Evolutionary conservation across 2,113 vertebrate genomes (phyloP).

Genomic region (Ammodytes marinus): DNA sequence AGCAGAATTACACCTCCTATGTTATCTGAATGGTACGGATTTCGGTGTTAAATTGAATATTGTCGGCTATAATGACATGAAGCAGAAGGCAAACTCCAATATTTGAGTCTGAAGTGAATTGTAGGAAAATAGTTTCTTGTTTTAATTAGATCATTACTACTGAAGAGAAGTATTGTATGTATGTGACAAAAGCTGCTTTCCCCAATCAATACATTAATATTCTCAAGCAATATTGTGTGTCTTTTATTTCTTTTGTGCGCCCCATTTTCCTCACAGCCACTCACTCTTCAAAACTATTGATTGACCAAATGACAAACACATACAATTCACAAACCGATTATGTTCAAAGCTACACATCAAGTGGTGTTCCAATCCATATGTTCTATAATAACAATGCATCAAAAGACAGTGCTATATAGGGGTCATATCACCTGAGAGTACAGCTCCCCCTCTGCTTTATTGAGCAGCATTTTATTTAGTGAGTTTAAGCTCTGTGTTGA

Average conservation of each 20-base stretch:
- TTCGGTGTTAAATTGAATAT: background rate
- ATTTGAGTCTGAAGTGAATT: background rate
- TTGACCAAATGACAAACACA: background rate
- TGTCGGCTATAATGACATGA: background rate
- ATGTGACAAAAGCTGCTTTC: background rate
- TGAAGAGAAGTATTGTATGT: background rate
- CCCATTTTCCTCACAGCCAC: background rate
- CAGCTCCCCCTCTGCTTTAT: background rate
- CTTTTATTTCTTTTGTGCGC: background rate
- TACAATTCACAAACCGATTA: background rate
- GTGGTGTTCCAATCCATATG: background rate
- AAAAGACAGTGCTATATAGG: background rate
- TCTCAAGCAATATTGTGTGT: background rate
- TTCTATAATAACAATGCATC: background rate
- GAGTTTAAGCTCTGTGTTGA: background rate
- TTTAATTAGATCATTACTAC: background rate
- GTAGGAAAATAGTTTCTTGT: background rate
- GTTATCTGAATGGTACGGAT: background rate
- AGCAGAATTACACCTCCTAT: background rate
- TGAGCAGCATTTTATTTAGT: background rate
- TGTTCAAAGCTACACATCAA: background rate
- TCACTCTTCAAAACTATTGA: background rate
- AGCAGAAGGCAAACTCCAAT: background rate
- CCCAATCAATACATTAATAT: background rate
- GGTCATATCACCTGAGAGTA: background rate